Evolutionary conservation across 2,888 invertebrate genomes (phyloP).

Genomic region (Sipha maydis): DNA sequence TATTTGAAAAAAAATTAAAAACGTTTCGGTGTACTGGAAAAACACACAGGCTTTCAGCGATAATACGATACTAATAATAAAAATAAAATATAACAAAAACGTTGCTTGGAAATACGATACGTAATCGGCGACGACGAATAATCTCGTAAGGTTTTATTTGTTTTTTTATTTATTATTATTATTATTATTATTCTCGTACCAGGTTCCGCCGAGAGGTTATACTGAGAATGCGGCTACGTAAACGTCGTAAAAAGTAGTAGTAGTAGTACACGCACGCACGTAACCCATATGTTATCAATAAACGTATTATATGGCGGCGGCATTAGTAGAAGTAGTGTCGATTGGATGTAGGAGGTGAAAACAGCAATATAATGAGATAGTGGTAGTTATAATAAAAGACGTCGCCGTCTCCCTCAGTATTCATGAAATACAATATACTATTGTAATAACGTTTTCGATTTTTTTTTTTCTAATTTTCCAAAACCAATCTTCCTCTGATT

Average conservation of each 20-base stretch:
- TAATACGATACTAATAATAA: neutral
- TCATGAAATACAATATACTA: too few species aligned
- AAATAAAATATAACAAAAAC: neutral
- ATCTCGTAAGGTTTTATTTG: neutral
- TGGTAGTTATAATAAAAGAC: neutral
- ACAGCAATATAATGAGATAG: neutral
- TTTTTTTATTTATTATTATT: neutral
- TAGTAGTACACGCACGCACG: neutral
- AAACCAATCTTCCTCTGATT: too few species aligned
- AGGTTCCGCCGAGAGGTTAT: slow-evolving; percentile 7
- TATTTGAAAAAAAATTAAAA: neutral
- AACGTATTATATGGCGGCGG: neutral
- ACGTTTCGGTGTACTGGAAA: neutral
- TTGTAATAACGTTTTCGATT: too few species aligned
- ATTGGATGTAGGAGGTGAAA: neutral
- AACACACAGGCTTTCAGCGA: neutral
- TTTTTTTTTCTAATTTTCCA: too few species aligned
- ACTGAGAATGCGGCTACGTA: neutral
- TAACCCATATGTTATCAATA: neutral
- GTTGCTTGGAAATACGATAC: neutral
- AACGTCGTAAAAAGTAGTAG: neutral
- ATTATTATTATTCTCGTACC: neutral
- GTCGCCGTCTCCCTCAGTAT: neutral
- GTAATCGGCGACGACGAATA: neutral
- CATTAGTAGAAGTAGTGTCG: neutral